Evolutionary conservation across 2,113 vertebrate genomes (phyloP).

Genomic region (Tachuris rubrigastra): DNA sequence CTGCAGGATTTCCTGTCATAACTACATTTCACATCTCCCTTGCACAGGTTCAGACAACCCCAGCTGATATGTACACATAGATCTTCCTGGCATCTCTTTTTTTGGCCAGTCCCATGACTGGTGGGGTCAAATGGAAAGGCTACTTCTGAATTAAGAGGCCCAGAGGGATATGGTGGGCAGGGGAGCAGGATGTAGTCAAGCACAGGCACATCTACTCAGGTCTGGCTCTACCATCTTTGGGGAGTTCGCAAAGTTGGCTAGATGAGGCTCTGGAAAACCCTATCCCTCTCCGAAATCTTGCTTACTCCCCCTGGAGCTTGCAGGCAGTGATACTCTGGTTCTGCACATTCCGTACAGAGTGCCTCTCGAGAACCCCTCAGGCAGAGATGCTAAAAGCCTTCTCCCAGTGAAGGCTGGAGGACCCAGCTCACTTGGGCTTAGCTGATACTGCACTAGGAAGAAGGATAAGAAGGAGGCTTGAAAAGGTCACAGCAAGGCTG

Average conservation of each 20-base stretch:
- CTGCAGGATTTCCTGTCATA: neutral
- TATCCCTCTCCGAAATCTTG: neutral
- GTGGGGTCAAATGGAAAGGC: neutral
- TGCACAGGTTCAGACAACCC: neutral
- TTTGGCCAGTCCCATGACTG: neutral
- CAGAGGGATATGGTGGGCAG: neutral
- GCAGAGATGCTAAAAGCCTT: neutral
- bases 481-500: neutral
- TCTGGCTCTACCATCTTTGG: neutral
- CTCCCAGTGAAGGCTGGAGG: neutral
- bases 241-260: neutral
- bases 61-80: neutral
- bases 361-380: rapidly evolving
- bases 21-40: neutral
- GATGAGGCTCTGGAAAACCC: neutral
- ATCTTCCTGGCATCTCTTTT: neutral
- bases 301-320: neutral
- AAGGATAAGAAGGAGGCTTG: neutral
- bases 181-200: rapidly evolving
- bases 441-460: neutral
- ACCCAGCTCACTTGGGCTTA: neutral
- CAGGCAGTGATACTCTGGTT: neutral
- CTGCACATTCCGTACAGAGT: rapidly evolving
- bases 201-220: neutral
- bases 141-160: neutral